Percentiles rank a stretch among this genome's conserved stretches.
These are phyloP conservation scores for Hirtodrosophila histrioides DNA, from an alignment of 2,888 invertebrate genomes.

Conservation along the genomic window DNA sequence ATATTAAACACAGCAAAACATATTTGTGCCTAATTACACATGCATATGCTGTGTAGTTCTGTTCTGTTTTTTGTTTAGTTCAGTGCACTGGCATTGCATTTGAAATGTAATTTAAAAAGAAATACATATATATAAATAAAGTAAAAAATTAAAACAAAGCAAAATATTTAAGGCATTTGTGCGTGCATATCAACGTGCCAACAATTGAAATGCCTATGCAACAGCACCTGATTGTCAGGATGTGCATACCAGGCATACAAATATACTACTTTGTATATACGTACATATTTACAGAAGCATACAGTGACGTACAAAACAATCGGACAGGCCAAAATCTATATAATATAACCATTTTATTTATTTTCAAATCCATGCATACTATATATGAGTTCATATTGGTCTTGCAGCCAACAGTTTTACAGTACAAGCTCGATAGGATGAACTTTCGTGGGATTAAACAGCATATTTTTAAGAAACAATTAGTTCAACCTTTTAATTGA, in stretches of 20 bases:
- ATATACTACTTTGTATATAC: too few species aligned
- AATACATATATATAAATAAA: neutral
- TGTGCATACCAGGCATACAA: conserved; percentile 12
- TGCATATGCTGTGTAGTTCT: neutral
- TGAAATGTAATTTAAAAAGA: conserved; percentile 34
- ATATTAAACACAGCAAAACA: conserved; percentile 3
- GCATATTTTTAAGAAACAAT: too few species aligned
- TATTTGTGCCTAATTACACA: conserved; percentile 18
- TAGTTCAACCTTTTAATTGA: too few species aligned
- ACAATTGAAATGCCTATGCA: conserved; percentile 55
- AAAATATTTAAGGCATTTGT: conserved; percentile 64
- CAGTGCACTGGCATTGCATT: conserved; percentile 55
- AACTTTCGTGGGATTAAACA: too few species aligned
- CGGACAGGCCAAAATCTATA: too few species aligned
- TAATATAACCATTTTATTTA: too few species aligned
- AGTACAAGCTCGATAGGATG: too few species aligned
- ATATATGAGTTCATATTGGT: too few species aligned
- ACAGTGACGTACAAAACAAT: too few species aligned
- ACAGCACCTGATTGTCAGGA: conserved; percentile 52
- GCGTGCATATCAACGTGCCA: conserved; percentile 64
- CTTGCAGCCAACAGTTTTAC: too few species aligned
- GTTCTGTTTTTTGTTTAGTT: conserved; percentile 29
- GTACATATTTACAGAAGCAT: too few species aligned
- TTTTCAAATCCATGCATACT: too few species aligned
- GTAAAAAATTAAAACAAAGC: conserved; percentile 26